Percentiles rank a stretch among this genome's conserved stretches.
phyloP scores from a whole-genome alignment of 92 coral and sea anemone genomes.

The Scolanthus callimorphus region DNA sequence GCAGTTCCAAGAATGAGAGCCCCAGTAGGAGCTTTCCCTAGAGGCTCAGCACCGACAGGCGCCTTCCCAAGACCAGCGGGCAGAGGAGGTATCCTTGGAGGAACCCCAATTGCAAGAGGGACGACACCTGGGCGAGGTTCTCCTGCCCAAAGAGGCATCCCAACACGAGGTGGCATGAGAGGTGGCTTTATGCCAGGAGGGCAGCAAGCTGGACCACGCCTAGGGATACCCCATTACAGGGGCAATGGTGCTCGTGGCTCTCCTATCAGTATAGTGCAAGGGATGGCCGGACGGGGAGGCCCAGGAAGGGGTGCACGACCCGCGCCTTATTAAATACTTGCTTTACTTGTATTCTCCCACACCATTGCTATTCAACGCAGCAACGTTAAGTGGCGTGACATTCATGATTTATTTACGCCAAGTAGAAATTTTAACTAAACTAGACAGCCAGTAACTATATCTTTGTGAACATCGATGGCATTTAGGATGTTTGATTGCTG shows the following conservation, averaged over 20 bases:
- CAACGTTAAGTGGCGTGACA: too few species aligned
- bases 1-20: conserved; percentile 24
- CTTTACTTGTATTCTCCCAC: too few species aligned
- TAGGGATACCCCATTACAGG: conserved; percentile 31
- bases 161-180: conserved; percentile 20
- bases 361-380: too few species aligned
- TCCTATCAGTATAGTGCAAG: conserved; percentile 34
- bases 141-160: conserved; percentile 4
- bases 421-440: too few species aligned
- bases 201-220: conserved; percentile 6
- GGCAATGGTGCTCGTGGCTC: conserved; percentile 39
- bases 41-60: conserved; percentile 16
- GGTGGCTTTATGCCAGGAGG: conserved; percentile 36
- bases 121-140: conserved; percentile 18
- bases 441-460: too few species aligned
- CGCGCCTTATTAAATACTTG: conserved; percentile 6
- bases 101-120: conserved; percentile 31
- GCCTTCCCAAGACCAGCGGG: too few species aligned
- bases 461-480: too few species aligned
- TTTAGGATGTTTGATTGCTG: too few species aligned
- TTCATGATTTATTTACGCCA: too few species aligned
- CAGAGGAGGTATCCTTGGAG: conserved; percentile 18
- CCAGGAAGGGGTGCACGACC: not conserved
- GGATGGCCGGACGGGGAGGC: conserved; percentile 8
- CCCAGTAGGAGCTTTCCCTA: conserved; percentile 31